phyloP scores from a whole-genome alignment of 2,113 vertebrate species.

The Pao palembangensis region DNA sequence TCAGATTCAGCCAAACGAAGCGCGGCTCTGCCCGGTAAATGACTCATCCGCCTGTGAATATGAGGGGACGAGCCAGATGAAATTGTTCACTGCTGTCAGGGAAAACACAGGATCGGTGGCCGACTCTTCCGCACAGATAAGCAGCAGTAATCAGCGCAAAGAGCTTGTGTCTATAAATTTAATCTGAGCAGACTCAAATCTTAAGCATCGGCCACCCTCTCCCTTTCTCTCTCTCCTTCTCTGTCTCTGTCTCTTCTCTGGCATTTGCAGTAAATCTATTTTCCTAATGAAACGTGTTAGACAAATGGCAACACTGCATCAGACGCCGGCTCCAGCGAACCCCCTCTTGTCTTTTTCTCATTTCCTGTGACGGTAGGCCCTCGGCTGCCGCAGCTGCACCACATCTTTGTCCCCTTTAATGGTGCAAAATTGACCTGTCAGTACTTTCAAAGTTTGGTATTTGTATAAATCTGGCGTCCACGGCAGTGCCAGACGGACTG shows the following conservation, averaged over 20 bases:
- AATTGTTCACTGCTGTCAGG: slow-evolving; percentile 44
- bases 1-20: slow-evolving; percentile 48
- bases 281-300: too few species aligned
- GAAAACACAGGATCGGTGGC: slow-evolving; percentile 44
- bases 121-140: slow-evolving; percentile 56
- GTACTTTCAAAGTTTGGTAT: slow-evolving; percentile 58
- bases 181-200: slow-evolving; percentile 14
- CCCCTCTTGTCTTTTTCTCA: slow-evolving; percentile 49
- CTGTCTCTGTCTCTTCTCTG: too few species aligned
- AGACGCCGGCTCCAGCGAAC: slow-evolving; percentile 30
- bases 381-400: slow-evolving; percentile 33
- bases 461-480: slow-evolving; percentile 62
- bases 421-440: slow-evolving; percentile 69
- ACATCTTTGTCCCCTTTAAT: slow-evolving; percentile 42
- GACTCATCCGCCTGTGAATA: slow-evolving; percentile 46
- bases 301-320: too few species aligned
- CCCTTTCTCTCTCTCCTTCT: too few species aligned
- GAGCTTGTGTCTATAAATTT: slow-evolving; percentile 31
- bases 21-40: slow-evolving; percentile 40
- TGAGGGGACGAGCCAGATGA: slow-evolving; percentile 40
- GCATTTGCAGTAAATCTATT: too few species aligned
- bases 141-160: slow-evolving; percentile 47
- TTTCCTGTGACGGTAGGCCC: slow-evolving; percentile 45
- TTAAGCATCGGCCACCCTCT: not conserved
- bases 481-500: slow-evolving; percentile 47